Conservation (phyloP, 1,140 invertebrate genomes). For the Schlechtendalia chinensis region DNA sequence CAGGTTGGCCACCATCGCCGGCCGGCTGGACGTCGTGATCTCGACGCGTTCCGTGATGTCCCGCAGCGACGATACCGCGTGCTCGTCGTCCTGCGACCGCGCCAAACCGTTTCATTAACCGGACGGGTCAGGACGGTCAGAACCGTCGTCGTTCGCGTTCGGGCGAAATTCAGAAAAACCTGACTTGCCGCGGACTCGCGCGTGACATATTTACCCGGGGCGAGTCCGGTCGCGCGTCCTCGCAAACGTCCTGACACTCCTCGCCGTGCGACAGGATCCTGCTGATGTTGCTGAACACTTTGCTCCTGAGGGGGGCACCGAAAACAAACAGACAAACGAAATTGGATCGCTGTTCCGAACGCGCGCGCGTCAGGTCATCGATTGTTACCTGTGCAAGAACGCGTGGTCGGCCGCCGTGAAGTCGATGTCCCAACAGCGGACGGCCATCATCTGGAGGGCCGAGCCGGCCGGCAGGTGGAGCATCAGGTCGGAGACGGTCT, state of each 20-base stretch:
- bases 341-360: too few relatives aligned
- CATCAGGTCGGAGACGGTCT: conserved; percentile 90
- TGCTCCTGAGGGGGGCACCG: conserved; percentile 61
- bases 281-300: conserved; percentile 95
- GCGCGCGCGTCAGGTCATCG: too few relatives aligned
- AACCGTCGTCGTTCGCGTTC: too few relatives aligned
- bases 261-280: conserved; percentile 84
- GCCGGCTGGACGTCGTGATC: conserved; percentile 85
- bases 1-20: conserved; percentile 88
- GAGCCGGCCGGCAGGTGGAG: conserved; percentile 84
- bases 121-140: too few relatives aligned
- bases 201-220: conserved; percentile 54
- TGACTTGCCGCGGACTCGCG: too few relatives aligned
- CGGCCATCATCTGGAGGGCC: conserved; percentile 84
- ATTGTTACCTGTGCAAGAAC: conserved; percentile 77
- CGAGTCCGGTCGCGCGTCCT: conserved; percentile 61
- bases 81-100: conserved; percentile 58
- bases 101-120: too few relatives aligned
- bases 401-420: conserved; percentile 86
- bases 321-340: too few relatives aligned
- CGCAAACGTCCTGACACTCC: conserved; percentile 70
- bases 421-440: conserved; percentile 88
- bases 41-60: conserved; percentile 76
- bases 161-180: too few relatives aligned
- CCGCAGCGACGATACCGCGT: conserved; percentile 61